These are phyloP conservation scores for Centroberyx gerrardi DNA, from an alignment of 2,797 vertebrate genomes.

Conservation along the genomic window DNA sequence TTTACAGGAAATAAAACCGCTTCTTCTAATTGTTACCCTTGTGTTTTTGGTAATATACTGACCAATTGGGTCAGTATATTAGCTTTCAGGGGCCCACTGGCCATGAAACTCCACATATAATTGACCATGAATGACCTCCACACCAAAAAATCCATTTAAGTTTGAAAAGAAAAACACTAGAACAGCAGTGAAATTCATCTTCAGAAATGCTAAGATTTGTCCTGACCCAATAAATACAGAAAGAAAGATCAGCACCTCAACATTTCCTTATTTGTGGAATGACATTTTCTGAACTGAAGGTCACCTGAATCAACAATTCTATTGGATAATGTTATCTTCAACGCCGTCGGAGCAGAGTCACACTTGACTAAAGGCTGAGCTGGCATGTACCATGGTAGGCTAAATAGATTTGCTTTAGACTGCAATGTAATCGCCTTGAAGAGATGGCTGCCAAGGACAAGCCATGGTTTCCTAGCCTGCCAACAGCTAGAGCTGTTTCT, in stretches of 20 bases:
- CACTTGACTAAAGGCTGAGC: conserved; percentile 13
- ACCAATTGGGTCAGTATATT: too few species aligned
- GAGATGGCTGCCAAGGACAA: not conserved
- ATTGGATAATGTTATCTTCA: not conserved
- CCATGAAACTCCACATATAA: too few species aligned
- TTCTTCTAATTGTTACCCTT: too few species aligned
- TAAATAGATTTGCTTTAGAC: not conserved
- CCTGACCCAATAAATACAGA: conserved; percentile 8
- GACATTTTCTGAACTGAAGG: not conserved
- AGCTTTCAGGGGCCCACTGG: too few species aligned
- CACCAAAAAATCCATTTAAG: too few species aligned
- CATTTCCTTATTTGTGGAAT: not conserved
- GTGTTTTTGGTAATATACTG: too few species aligned
- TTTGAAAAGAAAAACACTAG: not conserved
- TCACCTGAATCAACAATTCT: conserved; percentile 1
- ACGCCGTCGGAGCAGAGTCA: not conserved
- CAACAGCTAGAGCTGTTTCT: not conserved
- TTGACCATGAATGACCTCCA: too few species aligned
- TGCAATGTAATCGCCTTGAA: conserved; percentile 9
- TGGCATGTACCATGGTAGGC: not conserved
- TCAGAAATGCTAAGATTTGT: not conserved
- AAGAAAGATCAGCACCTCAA: not conserved
- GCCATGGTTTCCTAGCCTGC: not conserved
- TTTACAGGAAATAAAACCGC: too few species aligned
- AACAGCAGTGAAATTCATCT: not conserved